These are phyloP conservation scores for Acropora tenuis DNA, from an alignment of 64 coral and sea anemone species.

Conservation along the genomic window DNA sequence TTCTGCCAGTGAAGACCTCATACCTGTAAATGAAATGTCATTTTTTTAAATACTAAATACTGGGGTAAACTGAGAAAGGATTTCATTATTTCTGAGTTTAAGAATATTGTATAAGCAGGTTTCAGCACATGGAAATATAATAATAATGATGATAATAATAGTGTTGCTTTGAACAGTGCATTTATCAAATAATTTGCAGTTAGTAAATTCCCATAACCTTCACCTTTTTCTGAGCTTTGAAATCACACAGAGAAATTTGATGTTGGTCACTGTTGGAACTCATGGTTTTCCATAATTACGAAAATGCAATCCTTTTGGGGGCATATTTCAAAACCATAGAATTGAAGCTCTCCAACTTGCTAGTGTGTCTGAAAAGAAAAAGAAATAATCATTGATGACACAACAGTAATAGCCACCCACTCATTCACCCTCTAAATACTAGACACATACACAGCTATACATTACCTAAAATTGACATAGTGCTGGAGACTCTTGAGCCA, in stretches of 20 bases:
- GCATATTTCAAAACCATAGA: slow-evolving; percentile 81
- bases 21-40: neutral
- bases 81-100: neutral
- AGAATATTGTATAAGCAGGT: neutral
- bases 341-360: slow-evolving; percentile 70
- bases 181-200: neutral
- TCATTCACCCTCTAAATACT: neutral
- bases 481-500: no score
- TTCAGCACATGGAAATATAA: neutral
- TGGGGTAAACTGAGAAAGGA: neutral
- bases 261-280: neutral
- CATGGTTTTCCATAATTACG: slow-evolving; percentile 14
- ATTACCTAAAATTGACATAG: neutral
- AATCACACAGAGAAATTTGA: neutral
- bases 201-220: slow-evolving; percentile 1
- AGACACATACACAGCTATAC: slow-evolving; percentile 20
- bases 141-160: neutral
- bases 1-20: neutral
- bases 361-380: slow-evolving; percentile 60
- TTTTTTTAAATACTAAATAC: neutral
- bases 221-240: neutral
- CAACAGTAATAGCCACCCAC: neutral
- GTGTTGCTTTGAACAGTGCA: neutral
- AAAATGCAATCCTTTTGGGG: slow-evolving; percentile 52
- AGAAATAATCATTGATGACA: neutral